Evolutionary conservation across 92 coral and sea anemone species (phyloP).

Genomic region (Hydrozoanthus gracilis): DNA sequence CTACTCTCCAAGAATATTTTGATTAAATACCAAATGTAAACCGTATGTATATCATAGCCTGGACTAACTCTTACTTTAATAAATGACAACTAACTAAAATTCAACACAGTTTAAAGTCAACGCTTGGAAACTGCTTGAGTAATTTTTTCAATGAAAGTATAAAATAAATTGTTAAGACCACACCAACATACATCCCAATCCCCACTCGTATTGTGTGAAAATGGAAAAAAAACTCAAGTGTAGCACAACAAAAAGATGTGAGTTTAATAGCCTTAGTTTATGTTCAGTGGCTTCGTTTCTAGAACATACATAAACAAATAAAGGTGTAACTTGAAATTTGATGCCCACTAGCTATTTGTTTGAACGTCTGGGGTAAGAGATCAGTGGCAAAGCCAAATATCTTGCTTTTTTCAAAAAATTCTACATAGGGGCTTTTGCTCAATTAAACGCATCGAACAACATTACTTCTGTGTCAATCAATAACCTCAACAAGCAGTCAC

Average conservation of each 20-base stretch:
- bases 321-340: neutral
- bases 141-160: slow-evolving; percentile 13
- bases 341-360: neutral
- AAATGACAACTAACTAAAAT: neutral
- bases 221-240: neutral
- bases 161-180: slow-evolving; percentile 3
- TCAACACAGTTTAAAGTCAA: slow-evolving; percentile 27
- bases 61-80: neutral
- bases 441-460: neutral
- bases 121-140: slow-evolving; percentile 11
- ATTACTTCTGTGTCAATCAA: too few relatives aligned
- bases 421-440: neutral
- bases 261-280: neutral
- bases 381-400: neutral
- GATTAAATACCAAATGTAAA: neutral
- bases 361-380: neutral
- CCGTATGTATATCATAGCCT: neutral
- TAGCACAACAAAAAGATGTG: neutral
- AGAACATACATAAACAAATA: neutral
- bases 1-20: slow-evolving; percentile 41
- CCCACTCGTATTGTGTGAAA: too few relatives aligned
- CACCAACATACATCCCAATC: slow-evolving; percentile 9
- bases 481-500: neutral
- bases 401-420: neutral
- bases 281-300: neutral